Conservation (phyloP, 2,113 vertebrate species). For the Campylorhamphus procurvoides region DNA sequence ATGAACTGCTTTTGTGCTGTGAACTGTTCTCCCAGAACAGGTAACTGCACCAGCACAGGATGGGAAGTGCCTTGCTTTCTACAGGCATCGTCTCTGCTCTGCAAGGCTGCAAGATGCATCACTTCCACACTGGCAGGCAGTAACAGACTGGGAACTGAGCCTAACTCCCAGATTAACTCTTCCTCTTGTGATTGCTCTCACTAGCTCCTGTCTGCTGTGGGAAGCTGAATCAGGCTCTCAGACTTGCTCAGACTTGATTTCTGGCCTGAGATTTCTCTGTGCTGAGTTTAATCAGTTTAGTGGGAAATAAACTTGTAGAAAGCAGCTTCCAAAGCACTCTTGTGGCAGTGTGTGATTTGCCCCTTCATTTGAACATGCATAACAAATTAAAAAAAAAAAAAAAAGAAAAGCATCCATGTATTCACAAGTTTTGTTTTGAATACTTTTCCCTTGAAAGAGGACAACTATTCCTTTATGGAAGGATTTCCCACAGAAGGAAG, state of each 20-base stretch:
- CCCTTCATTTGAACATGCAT: background rate
- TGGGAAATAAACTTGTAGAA: background rate
- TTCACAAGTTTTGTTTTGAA: background rate
- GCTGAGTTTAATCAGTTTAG: background rate
- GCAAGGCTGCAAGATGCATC: background rate
- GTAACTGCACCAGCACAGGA: background rate
- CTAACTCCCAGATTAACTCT: background rate
- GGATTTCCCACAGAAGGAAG: background rate
- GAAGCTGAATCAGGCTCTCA: background rate
- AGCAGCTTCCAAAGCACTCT: background rate
- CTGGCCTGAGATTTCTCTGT: background rate
- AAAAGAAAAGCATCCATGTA: background rate
- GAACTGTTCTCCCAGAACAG: background rate
- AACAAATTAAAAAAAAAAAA: background rate
- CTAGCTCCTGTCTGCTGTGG: background rate
- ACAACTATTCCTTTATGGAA: background rate
- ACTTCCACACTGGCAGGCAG: background rate
- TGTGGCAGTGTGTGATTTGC: rapidly evolving
- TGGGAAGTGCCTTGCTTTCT: background rate
- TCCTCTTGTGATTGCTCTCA: background rate
- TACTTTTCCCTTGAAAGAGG: background rate
- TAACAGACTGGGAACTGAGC: background rate
- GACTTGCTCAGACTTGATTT: background rate
- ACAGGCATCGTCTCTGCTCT: rapidly evolving
- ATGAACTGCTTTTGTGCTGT: background rate